These are phyloP conservation scores for Paralinhomoeus sp. DNA, from an alignment of 2,888 invertebrate genomes.

Conservation along the genomic window DNA sequence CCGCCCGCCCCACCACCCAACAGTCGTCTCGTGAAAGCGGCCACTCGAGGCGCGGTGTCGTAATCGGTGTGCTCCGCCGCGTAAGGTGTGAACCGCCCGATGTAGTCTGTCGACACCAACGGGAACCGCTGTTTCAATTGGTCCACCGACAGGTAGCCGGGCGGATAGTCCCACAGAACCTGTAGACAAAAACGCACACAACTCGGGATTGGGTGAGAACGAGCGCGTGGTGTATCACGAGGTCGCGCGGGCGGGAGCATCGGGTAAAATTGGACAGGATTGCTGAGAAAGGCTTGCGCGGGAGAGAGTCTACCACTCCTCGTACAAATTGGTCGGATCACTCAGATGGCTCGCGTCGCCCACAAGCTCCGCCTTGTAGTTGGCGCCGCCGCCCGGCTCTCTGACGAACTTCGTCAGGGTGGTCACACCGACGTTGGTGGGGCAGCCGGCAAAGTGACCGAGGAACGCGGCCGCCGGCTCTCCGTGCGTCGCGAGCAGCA, in stretches of 20 bases:
- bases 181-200: not conserved
- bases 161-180: constrained; percentile 2
- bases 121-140: not conserved
- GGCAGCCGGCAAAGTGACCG: not conserved
- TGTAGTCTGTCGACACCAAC: not conserved
- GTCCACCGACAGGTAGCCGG: not conserved
- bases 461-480: constrained; percentile 1
- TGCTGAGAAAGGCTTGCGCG: too few species aligned
- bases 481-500: constrained; percentile 3
- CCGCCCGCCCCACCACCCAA: too few species aligned
- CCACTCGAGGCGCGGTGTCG: too few species aligned
- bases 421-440: not conserved
- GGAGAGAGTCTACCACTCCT: not conserved
- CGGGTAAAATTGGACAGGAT: too few species aligned
- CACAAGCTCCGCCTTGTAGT: not conserved
- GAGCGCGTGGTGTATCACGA: too few species aligned
- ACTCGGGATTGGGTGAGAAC: too few species aligned
- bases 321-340: constrained; percentile 2
- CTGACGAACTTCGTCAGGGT: not conserved
- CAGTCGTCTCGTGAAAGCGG: too few species aligned
- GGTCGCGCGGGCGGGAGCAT: too few species aligned
- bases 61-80: not conserved
- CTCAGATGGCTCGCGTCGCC: constrained; percentile 1
- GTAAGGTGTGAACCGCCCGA: not conserved
- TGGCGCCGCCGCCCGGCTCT: not conserved